Base-by-base conservation (phyloP, 2,797 vertebrate species). In the Taenioides sp. region DNA sequence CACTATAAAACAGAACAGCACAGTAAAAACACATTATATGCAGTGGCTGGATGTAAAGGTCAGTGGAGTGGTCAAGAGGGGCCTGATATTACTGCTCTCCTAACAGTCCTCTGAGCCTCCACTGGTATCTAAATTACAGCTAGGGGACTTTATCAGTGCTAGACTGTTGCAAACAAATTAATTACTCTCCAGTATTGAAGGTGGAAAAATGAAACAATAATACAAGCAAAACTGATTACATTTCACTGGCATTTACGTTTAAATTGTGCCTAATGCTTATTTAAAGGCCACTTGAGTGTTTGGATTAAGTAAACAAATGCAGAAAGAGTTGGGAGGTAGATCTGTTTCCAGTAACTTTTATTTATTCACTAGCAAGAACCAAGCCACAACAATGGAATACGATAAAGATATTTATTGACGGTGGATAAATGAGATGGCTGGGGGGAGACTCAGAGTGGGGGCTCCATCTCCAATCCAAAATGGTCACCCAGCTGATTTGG, bases 161-260 rank as follows among this genome's bases (percentile, higher is more conserved):
- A 61, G 49, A 57, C 69, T 66, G 40, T 72, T 64, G 60, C 50
- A 82, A 85, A 86, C 76, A 75, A 82, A 81, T 77, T 40, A 72
- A 86, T 85, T 76, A 71, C 62, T 76, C 11, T 37, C 18, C 72
- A 34, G 20, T 49, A 61, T 22, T 60, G 43, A 70, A 79, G 73
- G 69, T 59, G 69, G 61, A 59, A 34, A 57, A 59, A 16, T 34
- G 2, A 27, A 73, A 75, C 67, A 58, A 54, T 17, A 68, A 58
- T 58, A 67, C 71, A 60, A 49, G 16, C 58, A 68, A 70, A 31
- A 60, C 16, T 25, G 34, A 78, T 73, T 69, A 40, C 69, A 71
- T 72, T 52, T 67, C 62, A 34, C 66, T 17, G 43, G 23, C n/a
- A 60, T 49, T 63, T 78, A 28, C 20, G 73, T 76, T 74, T 55